phyloP scores from a whole-genome alignment of 2,113 vertebrate species.

The Lophochroa leadbeateri region DNA sequence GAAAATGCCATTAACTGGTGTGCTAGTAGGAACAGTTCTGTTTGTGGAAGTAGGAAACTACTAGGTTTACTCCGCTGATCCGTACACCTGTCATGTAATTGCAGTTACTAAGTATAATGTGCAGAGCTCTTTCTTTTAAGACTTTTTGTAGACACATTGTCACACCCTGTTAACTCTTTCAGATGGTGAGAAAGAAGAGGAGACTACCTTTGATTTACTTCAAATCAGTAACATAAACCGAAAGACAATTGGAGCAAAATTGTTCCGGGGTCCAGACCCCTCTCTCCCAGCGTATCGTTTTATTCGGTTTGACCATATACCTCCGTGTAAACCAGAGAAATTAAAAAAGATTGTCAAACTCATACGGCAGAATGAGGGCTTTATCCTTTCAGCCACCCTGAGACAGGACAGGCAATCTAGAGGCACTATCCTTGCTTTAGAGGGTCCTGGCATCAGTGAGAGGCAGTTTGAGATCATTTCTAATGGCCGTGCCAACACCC shows the following conservation, averaged over 20 bases:
- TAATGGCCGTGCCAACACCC: constrained; percentile 89
- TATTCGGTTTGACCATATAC: constrained; percentile 93
- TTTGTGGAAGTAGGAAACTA: not conserved
- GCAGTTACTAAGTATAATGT: not conserved
- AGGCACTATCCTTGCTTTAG: constrained; percentile 88
- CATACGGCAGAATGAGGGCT: constrained; percentile 86
- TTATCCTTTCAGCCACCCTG: constrained; percentile 87
- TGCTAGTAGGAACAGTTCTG: not conserved
- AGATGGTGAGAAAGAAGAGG: constrained; percentile 86
- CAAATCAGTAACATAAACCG: constrained; percentile 89
- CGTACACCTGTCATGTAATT: not conserved
- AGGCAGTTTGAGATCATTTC: constrained; percentile 93
- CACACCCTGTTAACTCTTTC: constrained; percentile 2
- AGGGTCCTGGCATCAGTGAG: constrained; percentile 76
- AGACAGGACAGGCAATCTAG: constrained; percentile 88
- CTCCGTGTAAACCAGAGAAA: constrained; percentile 79
- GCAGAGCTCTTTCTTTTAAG: not conserved
- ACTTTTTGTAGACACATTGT: not conserved
- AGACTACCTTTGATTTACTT: constrained; percentile 88
- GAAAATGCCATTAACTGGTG: not conserved
- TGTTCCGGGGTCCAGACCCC: constrained; percentile 88
- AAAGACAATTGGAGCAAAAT: constrained; percentile 91
- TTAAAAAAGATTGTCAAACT: constrained; percentile 82
- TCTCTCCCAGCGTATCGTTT: constrained; percentile 87
- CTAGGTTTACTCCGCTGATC: not conserved